Evolutionary conservation across 2,113 vertebrate species (phyloP).

Genomic region (Dromaius novaehollandiae): DNA sequence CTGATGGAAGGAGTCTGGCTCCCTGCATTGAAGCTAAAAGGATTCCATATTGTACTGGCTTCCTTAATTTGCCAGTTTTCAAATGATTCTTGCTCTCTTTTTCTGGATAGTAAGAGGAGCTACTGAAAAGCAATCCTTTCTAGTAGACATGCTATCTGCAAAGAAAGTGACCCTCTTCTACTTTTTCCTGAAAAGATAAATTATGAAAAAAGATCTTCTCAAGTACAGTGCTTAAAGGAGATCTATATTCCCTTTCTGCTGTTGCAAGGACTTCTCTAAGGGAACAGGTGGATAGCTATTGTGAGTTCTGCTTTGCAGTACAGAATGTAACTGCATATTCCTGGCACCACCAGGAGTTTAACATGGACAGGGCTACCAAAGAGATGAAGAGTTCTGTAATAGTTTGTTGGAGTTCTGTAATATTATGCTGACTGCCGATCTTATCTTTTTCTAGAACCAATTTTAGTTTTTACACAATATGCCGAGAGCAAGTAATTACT

Average conservation of each 20-base stretch:
- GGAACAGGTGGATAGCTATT: not conserved
- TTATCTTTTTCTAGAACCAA: not conserved
- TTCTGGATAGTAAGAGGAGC: not conserved
- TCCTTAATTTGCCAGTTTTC: not conserved
- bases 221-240: not conserved
- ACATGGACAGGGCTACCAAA: not conserved
- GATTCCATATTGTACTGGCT: not conserved
- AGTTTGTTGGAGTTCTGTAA: not conserved
- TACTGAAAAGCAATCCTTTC: not conserved
- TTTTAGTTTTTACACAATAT: not conserved
- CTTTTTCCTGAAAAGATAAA: not conserved
- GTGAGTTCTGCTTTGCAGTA: not conserved
- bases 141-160: not conserved
- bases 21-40: not conserved
- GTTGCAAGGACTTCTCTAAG: not conserved
- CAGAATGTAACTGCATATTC: not conserved
- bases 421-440: not conserved
- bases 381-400: not conserved
- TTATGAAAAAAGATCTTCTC: not conserved
- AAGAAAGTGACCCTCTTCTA: not conserved
- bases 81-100: not conserved
- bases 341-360: not conserved
- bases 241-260: not conserved
- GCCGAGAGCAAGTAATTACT: not conserved
- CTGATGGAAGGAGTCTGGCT: not conserved